phyloP scores from a whole-genome alignment of 2,113 vertebrate species.

The Pica pica region DNA sequence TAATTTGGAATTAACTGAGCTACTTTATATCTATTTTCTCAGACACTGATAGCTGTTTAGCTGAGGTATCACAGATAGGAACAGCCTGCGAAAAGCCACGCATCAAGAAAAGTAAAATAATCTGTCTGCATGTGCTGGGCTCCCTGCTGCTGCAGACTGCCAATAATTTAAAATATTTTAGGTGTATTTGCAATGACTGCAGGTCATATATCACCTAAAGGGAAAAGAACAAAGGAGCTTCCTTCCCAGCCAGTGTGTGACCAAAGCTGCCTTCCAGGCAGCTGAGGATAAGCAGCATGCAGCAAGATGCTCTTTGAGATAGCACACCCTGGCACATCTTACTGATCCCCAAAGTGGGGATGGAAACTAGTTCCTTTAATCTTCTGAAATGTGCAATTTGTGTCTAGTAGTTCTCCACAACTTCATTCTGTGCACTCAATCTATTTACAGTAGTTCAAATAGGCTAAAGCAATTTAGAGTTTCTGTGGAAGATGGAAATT shows the following conservation, averaged over 20 bases:
- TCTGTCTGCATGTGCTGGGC: not conserved
- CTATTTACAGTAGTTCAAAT: not conserved
- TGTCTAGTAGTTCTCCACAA: not conserved
- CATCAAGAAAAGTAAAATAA: not conserved
- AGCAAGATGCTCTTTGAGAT: not conserved
- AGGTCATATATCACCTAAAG: not conserved
- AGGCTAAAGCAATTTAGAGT: not conserved
- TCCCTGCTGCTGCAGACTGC: not conserved
- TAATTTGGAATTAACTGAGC: not conserved
- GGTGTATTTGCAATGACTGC: not conserved
- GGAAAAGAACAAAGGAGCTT: not conserved
- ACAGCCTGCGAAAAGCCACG: not conserved
- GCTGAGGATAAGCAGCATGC: not conserved
- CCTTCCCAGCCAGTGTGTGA: not conserved
- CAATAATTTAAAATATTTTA: not conserved
- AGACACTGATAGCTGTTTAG: not conserved
- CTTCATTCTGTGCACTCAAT: not conserved
- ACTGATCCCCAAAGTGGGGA: not conserved
- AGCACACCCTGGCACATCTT: not conserved
- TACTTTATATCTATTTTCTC: not conserved
- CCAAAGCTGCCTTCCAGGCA: not conserved
- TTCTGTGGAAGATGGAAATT: not conserved
- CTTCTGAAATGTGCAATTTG: not conserved
- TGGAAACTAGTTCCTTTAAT: not conserved
- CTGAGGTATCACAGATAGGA: not conserved